Evolutionary conservation across 2,797 vertebrate species (phyloP), one percentile per base, ranked within the genome.

Genomic region (Thaleichthys pacificus): DNA sequence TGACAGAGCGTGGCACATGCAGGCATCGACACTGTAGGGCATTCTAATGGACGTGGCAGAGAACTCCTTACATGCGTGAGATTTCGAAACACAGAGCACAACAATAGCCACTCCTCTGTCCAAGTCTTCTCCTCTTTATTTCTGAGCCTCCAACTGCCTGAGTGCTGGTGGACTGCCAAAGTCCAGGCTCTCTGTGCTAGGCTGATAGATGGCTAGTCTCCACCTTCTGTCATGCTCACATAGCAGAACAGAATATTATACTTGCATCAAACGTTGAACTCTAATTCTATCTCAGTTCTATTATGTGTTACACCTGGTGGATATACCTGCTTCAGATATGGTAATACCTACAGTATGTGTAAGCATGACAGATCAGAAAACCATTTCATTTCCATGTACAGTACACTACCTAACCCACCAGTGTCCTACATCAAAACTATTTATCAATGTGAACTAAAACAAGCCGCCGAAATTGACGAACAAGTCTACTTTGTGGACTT

Each of bases 201-300:
- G 38, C 8, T 42, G 38, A 66, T 14, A 28, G 14, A 66, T 66
- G 65, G 38, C 65, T 26, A 42, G 14, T 26, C 65, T 51, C 14
- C 65, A 66, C 17, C 64, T 24, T 66, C 65, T 26, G 22, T 66
- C 24, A 66, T 66, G 38, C 42, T 21, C 42, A 49, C 35, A 17
- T 22, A 2, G 49, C 22, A 42, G 65, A 47, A 66, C 22, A 51
- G 38, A 54, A 54, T 17, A 66, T 42, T 42, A 14, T 14, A 42
- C 38, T 12, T 11, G 38, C 38, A 42, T 42, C 11, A 42, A 11
- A 42, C 38, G 3, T 12, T 35, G 32, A 35, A 35, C 32, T 35
- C 7, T 8, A 8, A 35, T 35, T 35, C 4, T 17, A 51, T 17
- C 51, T 17, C 15, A 54, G 51, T 54, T 54, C 15, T n/a, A 54